These are phyloP conservation scores for Xanthia togata DNA, from an alignment of 2,888 invertebrate genomes.

Conservation along the genomic window DNA sequence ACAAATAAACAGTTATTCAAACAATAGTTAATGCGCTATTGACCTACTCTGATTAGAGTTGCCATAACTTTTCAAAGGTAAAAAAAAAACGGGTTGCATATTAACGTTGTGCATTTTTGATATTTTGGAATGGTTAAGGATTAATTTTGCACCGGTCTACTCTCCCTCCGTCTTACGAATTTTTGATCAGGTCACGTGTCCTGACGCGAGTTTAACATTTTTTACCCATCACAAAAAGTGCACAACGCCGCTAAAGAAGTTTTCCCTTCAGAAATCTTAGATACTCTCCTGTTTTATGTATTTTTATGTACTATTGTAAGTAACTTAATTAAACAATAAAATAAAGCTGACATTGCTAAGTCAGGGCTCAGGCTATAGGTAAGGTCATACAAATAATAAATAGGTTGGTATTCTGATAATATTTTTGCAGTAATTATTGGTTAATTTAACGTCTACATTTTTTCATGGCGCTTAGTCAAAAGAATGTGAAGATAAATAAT, in stretches of 20 bases:
- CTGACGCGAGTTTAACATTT: too few species aligned
- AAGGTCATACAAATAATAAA: slow-evolving; percentile 1
- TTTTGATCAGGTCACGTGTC: too few species aligned
- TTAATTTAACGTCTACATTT: background rate
- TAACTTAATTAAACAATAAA: background rate
- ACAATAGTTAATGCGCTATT: slow-evolving; percentile 37
- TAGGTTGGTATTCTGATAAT: background rate
- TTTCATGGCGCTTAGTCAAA: slow-evolving; percentile 1
- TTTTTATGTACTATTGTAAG: background rate
- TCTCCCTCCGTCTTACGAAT: too few species aligned
- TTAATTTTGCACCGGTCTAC: too few species aligned
- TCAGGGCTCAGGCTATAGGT: background rate
- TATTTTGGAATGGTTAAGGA: too few species aligned
- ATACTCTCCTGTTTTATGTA: background rate
- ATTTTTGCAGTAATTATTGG: too few species aligned
- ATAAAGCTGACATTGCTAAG: background rate
- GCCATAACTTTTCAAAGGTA: slow-evolving; percentile 35
- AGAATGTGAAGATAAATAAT: slow-evolving; percentile 3
- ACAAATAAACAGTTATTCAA: slow-evolving; percentile 20
- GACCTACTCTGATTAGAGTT: slow-evolving; percentile 45
- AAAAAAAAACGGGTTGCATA: too few species aligned
- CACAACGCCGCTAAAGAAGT: too few species aligned
- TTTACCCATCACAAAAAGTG: too few species aligned
- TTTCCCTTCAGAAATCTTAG: too few species aligned
- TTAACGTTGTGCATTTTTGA: too few species aligned